A percentile compares a stretch with the other conserved stretches of the same genome.
These are phyloP conservation scores for Tiliqua scincoides DNA, from an alignment of 2,113 vertebrate genomes.

Conservation along the genomic window DNA sequence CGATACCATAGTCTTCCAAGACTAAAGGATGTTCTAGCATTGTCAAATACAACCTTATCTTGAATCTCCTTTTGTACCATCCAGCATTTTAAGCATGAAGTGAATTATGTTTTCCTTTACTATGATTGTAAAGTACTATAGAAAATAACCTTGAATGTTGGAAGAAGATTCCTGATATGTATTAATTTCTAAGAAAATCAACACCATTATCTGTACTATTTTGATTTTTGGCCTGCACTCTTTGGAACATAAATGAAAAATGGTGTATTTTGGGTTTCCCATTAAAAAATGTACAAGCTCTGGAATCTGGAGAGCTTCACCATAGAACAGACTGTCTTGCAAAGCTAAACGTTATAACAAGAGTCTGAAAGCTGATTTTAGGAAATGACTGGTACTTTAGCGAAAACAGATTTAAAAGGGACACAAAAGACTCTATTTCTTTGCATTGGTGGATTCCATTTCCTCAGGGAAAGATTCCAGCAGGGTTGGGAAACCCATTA, in stretches of 20 bases:
- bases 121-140: not conserved
- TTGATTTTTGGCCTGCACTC: not conserved
- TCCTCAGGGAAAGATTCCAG: conserved; percentile 8
- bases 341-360: not conserved
- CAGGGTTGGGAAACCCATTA: not conserved
- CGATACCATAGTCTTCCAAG: too few relatives aligned
- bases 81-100: not conserved
- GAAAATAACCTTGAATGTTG: not conserved
- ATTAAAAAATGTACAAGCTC: rapidly evolving
- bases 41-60: not conserved
- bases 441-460: not conserved
- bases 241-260: not conserved
- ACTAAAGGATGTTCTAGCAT: not conserved
- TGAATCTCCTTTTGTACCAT: not conserved
- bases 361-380: conserved; percentile 2
- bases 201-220: not conserved
- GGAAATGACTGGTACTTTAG: not conserved
- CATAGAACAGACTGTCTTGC: not conserved
- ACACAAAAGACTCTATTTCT: not conserved
- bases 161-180: conserved; percentile 10
- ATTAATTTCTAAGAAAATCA: not conserved
- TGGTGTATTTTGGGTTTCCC: not conserved
- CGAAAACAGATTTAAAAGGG: conserved; percentile 5
- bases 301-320: not conserved
- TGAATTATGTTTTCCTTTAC: not conserved